Evolutionary conservation across 2,888 invertebrate species (phyloP), one percentile per base, ranked within the genome.

Genomic region (Hyposoter dolosus): DNA sequence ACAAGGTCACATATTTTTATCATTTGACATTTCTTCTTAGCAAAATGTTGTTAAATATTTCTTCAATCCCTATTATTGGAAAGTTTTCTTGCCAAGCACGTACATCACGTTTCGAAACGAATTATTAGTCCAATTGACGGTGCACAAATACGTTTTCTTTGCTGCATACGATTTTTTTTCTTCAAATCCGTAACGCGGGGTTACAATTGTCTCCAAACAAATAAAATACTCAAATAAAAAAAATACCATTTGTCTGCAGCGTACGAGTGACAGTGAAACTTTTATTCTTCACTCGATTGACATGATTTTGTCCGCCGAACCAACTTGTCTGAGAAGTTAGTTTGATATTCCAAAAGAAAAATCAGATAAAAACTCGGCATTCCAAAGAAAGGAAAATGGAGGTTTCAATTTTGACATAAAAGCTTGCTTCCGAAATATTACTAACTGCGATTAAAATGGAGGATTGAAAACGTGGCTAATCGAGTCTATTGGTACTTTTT

Each of bases 391-490:
- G 12, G 4, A 19, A 9, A 19, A 53, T 19, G 19, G 17, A 53
- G 19, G 9, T 53, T 19, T 53, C 1, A 23, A 56, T 23, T 15
- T 28, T 12, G 15, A 60, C 0, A 28, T 60, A 12, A 15, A 28
- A 60, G 15, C 15, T 60, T 15, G 12, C 60, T 60, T 60, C 15
- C 15, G 15, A 60, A 28, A 15, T 60, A 60, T 60, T 1, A 28
- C 23, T 15, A 28, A 28, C 28, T 28, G 28, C 3, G 28, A 69
- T 12, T 23, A 45, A 1, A 35, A 47, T 72, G n/a, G 28, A 72
- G 10, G 32, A 32, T 72, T n/a, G 19, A 72, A 60, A 79, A 66
- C 43, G 28, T 69, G 19, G 66, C 68, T 76, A 63, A 32, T 28
- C n/a, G 17, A 65, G 35, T 32, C n/a, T n/a, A 56, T 56, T 23